A percentile compares a stretch with the other conserved stretches of the same genome.
phyloP scores from a whole-genome alignment of 2,888 invertebrate genomes.

The Eupithecia exiguata region DNA sequence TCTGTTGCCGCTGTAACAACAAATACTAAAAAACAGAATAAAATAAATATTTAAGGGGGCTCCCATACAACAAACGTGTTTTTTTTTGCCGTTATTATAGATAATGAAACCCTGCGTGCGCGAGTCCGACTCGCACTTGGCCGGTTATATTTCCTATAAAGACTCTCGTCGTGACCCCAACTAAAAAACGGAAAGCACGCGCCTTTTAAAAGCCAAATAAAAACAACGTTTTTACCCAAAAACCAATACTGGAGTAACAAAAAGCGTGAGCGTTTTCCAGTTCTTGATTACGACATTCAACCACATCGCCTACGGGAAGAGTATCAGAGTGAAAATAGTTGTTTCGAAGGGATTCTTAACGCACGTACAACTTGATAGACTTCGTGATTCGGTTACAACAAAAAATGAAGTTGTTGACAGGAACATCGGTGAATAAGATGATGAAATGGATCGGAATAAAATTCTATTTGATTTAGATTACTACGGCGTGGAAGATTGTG shows the following conservation, averaged over 20 bases:
- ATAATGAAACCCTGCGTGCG: too few species aligned
- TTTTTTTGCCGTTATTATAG: too few species aligned
- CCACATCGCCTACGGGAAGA: constrained; percentile 60
- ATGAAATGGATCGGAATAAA: constrained; percentile 10
- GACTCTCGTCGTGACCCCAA: constrained; percentile 40
- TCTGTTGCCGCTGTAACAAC: too few species aligned
- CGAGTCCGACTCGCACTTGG: too few species aligned
- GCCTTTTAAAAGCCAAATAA: constrained; percentile 49
- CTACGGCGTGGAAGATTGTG: neutral
- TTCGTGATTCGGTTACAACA: constrained; percentile 60
- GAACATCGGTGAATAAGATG: constrained; percentile 20
- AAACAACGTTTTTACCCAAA: constrained; percentile 55
- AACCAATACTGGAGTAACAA: constrained; percentile 57
- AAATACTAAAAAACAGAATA: too few species aligned
- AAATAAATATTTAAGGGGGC: too few species aligned
- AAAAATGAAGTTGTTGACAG: constrained; percentile 56
- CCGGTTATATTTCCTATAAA: too few species aligned
- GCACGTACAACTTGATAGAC: constrained; percentile 68
- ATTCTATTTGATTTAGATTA: constrained; percentile 21
- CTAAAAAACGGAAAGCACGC: constrained; percentile 51
- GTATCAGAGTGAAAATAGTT: constrained; percentile 22
- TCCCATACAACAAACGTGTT: too few species aligned
- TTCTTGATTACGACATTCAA: constrained; percentile 63
- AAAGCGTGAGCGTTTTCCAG: constrained; percentile 53
- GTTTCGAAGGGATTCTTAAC: constrained; percentile 56